Evolutionary conservation across 2,113 vertebrate species (phyloP), one percentile per base, ranked within the genome.

Genomic region (Poecile atricapillus): DNA sequence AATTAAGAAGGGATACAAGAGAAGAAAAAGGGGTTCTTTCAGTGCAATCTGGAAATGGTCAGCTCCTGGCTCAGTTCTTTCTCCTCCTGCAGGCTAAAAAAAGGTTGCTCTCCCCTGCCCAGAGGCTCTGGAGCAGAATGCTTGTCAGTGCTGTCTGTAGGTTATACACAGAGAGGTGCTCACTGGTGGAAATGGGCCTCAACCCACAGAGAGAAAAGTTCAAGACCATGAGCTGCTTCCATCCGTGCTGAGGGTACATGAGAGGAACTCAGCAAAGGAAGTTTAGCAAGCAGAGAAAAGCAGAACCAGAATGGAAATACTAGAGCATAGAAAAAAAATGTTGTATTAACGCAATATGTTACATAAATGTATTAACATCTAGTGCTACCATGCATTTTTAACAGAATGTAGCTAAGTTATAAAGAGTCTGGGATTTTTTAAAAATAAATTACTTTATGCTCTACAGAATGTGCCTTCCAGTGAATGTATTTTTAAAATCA

Each of bases 181-280:
- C 63, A 76, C 74, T 44, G 44, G 21, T 49, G 14, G 43, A 73
- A 59, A 47, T 31, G n/a, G 18, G 50, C 43, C 55, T 79, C 83
- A 92, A 33, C 25, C 30, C 25, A 37, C 53, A 56, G 31, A 69
- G 14, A 81, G 18, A 12, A 35, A 84, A 87, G 39, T 41, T 83
- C 50, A 83, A 65, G 76, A 53, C 13, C 19, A 47, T 3, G 5
- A 27, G 60, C 10, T 64, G 58, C 44, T 89, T 85, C 52, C 70
- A 84, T 52, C 52, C 0, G 0, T 2, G 5, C 70, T 64, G 73
- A 41, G 7, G 1, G 39, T 33, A 71, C 60, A 69, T 0, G 0
- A 64, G 82, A 73, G 53, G 58, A 93, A 79, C 71, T 46, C 63
- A 18, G 55, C 49, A 86, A 64, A 93, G 92, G 92, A 96, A 91